A percentile compares a stretch with the other conserved stretches of the same genome.
Evolutionary conservation across 2,113 vertebrate species (phyloP).

Genomic region (Scopus umbretta): DNA sequence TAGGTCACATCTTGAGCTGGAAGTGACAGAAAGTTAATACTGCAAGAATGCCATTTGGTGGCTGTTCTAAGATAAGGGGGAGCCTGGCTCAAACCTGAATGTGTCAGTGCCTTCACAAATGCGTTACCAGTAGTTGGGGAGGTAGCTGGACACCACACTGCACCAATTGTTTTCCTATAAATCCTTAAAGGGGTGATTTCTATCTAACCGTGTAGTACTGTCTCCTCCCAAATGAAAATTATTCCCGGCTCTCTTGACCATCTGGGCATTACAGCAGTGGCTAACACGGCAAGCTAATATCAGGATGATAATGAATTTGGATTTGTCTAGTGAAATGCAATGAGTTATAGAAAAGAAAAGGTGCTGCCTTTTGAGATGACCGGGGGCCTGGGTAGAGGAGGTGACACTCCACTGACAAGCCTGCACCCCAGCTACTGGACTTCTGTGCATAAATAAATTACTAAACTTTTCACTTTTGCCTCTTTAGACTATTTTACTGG

Average conservation of each 20-base stretch:
- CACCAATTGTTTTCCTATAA: background rate
- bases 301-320: background rate
- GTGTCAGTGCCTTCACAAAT: background rate
- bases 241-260: background rate
- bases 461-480: background rate
- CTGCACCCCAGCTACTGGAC: background rate
- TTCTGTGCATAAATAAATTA: background rate
- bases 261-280: background rate
- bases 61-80: constrained; percentile 3
- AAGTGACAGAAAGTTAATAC: constrained; percentile 56
- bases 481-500: background rate
- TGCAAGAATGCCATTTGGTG: constrained; percentile 35
- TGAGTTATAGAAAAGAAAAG: background rate
- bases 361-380: background rate
- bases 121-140: background rate
- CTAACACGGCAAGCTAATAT: background rate
- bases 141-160: constrained; percentile 1
- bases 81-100: background rate
- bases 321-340: background rate
- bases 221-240: background rate
- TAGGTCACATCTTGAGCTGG: background rate
- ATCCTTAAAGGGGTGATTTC: background rate
- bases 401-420: background rate
- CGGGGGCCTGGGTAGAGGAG: background rate
- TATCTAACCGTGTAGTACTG: background rate